phyloP scores from a whole-genome alignment of 2,113 vertebrate species.

The Syngnathus scovelli region DNA sequence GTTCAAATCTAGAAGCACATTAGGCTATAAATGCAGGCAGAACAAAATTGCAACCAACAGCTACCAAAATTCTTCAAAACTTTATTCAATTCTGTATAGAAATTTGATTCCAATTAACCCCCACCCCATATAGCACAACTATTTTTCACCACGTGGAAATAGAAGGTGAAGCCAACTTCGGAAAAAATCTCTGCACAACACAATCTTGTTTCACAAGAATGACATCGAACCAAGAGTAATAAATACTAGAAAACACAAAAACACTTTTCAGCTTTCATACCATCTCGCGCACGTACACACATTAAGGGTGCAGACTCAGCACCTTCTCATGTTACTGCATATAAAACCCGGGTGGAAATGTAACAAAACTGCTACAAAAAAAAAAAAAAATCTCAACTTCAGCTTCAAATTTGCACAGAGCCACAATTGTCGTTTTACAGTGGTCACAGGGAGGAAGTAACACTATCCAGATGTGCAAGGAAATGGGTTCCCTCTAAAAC shows the following conservation, averaged over 20 bases:
- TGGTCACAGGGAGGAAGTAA: conserved; percentile 13
- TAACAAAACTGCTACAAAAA: conserved; percentile 33
- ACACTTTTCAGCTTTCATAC: conserved; percentile 19
- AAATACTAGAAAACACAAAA: conserved; percentile 65
- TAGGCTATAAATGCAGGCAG: neutral
- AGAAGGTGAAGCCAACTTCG: conserved; percentile 49
- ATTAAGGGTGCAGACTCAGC: conserved; percentile 28
- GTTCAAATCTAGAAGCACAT: neutral
- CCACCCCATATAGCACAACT: conserved; percentile 44
- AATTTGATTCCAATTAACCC: conserved; percentile 61
- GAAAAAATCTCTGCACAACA: conserved; percentile 53
- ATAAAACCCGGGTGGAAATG: conserved; percentile 39
- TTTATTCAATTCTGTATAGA: conserved; percentile 60
- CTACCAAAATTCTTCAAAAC: conserved; percentile 46
- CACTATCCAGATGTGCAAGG: conserved; percentile 12
- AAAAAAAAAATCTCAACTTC: conserved; percentile 32
- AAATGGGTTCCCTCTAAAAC: conserved; percentile 18
- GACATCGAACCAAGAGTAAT: conserved; percentile 67
- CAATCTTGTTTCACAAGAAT: conserved; percentile 55
- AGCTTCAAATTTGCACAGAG: conserved; percentile 11
- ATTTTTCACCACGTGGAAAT: conserved; percentile 59
- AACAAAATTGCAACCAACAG: conserved; percentile 15
- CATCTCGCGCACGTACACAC: conserved; percentile 17
- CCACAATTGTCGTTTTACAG: conserved; percentile 22
- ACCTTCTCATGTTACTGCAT: conserved; percentile 50